Conservation (phyloP, 2,888 invertebrate species). For the Lordiphosa andalusiaca region DNA sequence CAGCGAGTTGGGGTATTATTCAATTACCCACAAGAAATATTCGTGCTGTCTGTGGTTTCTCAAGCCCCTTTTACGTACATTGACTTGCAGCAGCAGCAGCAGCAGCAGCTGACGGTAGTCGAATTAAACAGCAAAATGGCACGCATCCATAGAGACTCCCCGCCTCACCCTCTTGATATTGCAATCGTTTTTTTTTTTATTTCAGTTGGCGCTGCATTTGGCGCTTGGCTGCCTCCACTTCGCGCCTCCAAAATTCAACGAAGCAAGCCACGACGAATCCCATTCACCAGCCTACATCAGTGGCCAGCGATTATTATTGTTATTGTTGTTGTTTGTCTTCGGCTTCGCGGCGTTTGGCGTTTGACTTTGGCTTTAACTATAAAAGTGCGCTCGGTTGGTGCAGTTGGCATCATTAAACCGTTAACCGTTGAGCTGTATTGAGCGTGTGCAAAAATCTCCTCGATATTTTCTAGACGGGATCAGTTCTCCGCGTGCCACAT, state of each 20-base stretch:
- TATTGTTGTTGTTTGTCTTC: slow-evolving; percentile 37
- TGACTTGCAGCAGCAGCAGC: slow-evolving; percentile 52
- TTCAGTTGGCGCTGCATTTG: slow-evolving; percentile 56
- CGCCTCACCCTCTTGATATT: slow-evolving; percentile 32
- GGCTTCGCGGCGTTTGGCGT: slow-evolving; percentile 28
- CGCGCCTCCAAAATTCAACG: slow-evolving; percentile 63
- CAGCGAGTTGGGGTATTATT: slow-evolving; percentile 52
- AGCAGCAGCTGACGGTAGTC: slow-evolving; percentile 68
- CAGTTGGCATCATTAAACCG: slow-evolving; percentile 80
- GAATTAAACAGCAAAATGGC: slow-evolving; percentile 68
- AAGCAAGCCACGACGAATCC: slow-evolving; percentile 32
- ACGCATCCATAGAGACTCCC: slow-evolving; percentile 62
- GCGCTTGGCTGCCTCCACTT: slow-evolving; percentile 67
- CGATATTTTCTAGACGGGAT: slow-evolving; percentile 32
- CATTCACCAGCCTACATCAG: slow-evolving; percentile 28
- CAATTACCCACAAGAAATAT: slow-evolving; percentile 53
- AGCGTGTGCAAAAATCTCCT: slow-evolving; percentile 43
- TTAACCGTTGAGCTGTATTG: slow-evolving; percentile 76
- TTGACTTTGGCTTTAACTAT: slow-evolving; percentile 70
- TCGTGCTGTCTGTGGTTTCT: slow-evolving; percentile 37
- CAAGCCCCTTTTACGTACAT: slow-evolving; percentile 51
- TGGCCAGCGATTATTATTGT: slow-evolving; percentile 67
- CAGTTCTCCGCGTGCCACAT: slow-evolving; percentile 27
- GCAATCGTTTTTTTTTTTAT: slow-evolving; percentile 44
- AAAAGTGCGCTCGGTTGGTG: slow-evolving; percentile 77